These are phyloP conservation scores for Smithornis capensis DNA, from an alignment of 2,113 vertebrate species.

Conservation along the genomic window DNA sequence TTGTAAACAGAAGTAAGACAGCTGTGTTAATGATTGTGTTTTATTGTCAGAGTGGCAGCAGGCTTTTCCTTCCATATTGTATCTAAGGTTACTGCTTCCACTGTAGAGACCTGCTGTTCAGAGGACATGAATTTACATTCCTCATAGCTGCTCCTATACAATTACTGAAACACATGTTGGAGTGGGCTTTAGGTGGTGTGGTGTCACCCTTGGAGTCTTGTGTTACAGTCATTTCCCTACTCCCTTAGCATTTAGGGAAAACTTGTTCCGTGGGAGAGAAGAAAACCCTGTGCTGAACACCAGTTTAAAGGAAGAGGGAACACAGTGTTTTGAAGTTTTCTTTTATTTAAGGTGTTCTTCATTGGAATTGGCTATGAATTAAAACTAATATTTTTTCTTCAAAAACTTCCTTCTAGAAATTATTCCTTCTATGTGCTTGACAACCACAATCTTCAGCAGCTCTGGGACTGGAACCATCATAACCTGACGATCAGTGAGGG, in stretches of 20 bases:
- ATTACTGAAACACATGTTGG: background rate
- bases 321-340: background rate
- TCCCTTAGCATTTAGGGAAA: background rate
- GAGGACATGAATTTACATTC: background rate
- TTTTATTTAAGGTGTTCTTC: background rate
- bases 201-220: background rate
- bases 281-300: background rate
- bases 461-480: constrained; percentile 97
- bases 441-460: constrained; percentile 93
- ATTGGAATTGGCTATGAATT: background rate
- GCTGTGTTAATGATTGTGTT: background rate
- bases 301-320: background rate
- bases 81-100: background rate
- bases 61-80: background rate
- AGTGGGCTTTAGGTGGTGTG: background rate
- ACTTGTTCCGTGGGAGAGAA: background rate
- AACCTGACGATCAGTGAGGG: constrained; percentile 92
- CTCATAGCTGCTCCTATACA: background rate
- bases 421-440: constrained; percentile 93
- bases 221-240: background rate
- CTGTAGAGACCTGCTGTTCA: background rate
- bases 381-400: background rate
- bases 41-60: background rate
- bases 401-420: constrained; percentile 73
- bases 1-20: background rate